Evolutionary conservation across 2,797 vertebrate genomes (phyloP), one percentile per base, ranked within the genome.

Genomic region (Choloepus didactylus): DNA sequence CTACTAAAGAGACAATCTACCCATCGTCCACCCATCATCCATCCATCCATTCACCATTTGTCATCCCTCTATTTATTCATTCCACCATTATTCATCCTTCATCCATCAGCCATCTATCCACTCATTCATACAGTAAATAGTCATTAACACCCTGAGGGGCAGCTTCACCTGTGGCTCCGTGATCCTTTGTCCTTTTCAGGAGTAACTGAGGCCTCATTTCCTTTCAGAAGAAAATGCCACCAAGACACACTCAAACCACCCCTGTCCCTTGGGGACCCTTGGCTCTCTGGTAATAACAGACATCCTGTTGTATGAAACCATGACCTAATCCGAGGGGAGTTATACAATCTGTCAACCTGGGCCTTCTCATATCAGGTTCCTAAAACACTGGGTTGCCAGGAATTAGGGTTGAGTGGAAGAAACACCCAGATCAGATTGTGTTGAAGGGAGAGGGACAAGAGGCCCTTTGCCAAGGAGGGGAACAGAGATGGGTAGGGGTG

Each of bases 141-240:
- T 69, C n/a, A 69, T 51, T 88, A 49, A 82, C 14, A 41, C 7
- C 21, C 8, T 25, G 31, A 0, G 54, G n/a, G 3, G 23, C 27
- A 29, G 15, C 18, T 83, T 83, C 27, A 35, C 12, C n/a, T 60
- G 85, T 46, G 35, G 35, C 11, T 29, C 19, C n/a, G 27, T 81
- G 66, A 73, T 31, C 54, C n/a, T 89, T 89, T 29, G 51, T 62
- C 21, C 41, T 60, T 27, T 41, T 93, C 62, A 60, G 51, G 29
- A 87, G 41, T 60, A 87, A 83, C 35, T 44, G 35, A 93, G 77
- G 77, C 51, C 44, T 93, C 23, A 38, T 46, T 67, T 93, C 46
- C 51, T 38, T 83, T 80, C 16, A 27, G 44, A 66, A 25, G 72
- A 90, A 89, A 66, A 27, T 35, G 80, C 60, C 29, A 35, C 54